Conservation (phyloP, 2,113 vertebrate species). For the Pelusios castaneus region DNA sequence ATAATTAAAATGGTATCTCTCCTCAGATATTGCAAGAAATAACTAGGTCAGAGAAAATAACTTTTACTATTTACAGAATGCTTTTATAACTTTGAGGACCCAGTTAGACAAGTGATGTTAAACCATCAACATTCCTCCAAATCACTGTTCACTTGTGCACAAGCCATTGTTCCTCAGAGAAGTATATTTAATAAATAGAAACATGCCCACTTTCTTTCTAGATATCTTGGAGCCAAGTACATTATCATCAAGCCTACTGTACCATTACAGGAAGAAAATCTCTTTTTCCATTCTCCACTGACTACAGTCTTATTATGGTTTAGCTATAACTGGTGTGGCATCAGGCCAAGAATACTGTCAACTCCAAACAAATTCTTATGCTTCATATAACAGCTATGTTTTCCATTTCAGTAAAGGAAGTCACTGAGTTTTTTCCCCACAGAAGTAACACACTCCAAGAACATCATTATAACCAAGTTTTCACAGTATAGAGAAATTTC, state of each 20-base stretch:
- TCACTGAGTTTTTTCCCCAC: neutral
- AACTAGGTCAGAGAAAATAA: neutral
- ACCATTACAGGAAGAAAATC: constrained; percentile 32
- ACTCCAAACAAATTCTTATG: constrained; percentile 28
- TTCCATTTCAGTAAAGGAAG: constrained; percentile 36
- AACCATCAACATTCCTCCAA: neutral
- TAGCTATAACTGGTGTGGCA: neutral
- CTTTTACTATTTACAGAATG: neutral
- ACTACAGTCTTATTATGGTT: constrained; percentile 23
- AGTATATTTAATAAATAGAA: neutral
- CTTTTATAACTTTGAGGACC: neutral
- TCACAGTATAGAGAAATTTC: neutral
- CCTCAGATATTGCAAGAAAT: neutral
- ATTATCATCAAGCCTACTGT: neutral
- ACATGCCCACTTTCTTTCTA: neutral
- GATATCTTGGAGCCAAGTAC: neutral
- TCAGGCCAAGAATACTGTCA: constrained; percentile 31
- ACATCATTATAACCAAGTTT: neutral
- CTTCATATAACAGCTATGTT: neutral
- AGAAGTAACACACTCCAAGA: constrained; percentile 1
- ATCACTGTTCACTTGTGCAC: neutral
- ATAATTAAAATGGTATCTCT: neutral
- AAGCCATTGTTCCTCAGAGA: neutral
- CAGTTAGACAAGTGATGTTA: neutral
- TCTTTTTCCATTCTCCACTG: constrained; percentile 57